phyloP scores from a whole-genome alignment of 2,888 invertebrate species.

The Cephus pygmeus region DNA sequence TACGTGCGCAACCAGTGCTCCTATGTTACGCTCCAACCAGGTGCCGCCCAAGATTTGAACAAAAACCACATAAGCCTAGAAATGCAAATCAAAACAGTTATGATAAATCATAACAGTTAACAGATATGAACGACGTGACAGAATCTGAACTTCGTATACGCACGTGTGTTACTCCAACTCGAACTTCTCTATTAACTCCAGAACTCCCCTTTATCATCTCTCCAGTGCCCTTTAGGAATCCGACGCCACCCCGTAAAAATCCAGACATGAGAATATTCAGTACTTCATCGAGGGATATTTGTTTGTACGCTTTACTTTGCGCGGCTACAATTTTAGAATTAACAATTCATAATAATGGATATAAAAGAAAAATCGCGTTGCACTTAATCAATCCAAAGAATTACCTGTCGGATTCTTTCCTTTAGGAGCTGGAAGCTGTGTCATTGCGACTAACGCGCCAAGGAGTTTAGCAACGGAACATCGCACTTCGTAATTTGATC shows the following conservation, averaged over 20 bases:
- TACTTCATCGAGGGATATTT: constrained; percentile 89
- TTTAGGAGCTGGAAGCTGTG: constrained; percentile 76
- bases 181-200: constrained; percentile 92
- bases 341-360: background rate
- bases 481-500: constrained; percentile 91
- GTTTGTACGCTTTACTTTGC: constrained; percentile 74
- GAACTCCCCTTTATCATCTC: constrained; percentile 97
- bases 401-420: constrained; percentile 67
- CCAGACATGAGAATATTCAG: constrained; percentile 92
- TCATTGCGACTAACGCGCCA: constrained; percentile 87
- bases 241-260: constrained; percentile 92
- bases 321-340: constrained; percentile 60
- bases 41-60: constrained; percentile 92
- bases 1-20: constrained; percentile 87
- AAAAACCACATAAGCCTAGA: constrained; percentile 93
- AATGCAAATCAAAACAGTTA: background rate
- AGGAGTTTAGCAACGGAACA: constrained; percentile 93
- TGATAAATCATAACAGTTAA: background rate
- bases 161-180: constrained; percentile 97
- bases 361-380: background rate
- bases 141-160: constrained; percentile 58
- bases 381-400: background rate
- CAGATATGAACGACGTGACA: background rate
- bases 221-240: constrained; percentile 91
- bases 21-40: constrained; percentile 95